phyloP scores from a whole-genome alignment of 2,113 vertebrate genomes.

The Pachyramphus minor region DNA sequence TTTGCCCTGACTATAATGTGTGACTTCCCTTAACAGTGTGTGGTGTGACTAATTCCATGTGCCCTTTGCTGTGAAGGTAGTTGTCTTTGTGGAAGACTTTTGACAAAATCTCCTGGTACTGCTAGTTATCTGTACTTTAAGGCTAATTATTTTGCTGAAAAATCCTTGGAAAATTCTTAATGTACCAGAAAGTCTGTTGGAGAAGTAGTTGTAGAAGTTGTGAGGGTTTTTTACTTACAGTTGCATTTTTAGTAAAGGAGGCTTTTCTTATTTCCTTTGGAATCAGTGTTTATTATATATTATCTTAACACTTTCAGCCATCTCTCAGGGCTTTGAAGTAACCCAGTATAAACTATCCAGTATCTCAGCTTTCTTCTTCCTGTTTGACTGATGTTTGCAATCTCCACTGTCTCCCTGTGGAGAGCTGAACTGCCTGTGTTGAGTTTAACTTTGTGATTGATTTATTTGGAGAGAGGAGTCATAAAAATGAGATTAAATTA shows the following conservation, averaged over 20 bases:
- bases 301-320: not conserved
- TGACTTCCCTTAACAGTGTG: not conserved
- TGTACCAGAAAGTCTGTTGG: not conserved
- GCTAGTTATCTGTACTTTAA: not conserved
- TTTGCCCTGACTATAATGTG: not conserved
- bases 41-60: not conserved
- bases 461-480: not conserved
- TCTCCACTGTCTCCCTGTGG: not conserved
- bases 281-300: not conserved
- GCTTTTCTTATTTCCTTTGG: not conserved
- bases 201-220: not conserved
- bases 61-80: not conserved
- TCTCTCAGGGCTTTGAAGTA: not conserved
- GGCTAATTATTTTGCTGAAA: not conserved
- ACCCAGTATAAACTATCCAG: not conserved
- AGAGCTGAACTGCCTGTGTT: not conserved
- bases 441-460: not conserved
- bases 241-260: not conserved
- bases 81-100: not conserved
- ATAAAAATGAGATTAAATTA: slow-evolving; percentile 14
- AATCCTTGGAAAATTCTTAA: not conserved
- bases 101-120: not conserved
- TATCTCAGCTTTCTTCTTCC: not conserved
- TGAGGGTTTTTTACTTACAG: not conserved
- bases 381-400: not conserved